Evolutionary conservation across 2,113 vertebrate genomes (phyloP).

Genomic region (Psilopsiagon aymara): DNA sequence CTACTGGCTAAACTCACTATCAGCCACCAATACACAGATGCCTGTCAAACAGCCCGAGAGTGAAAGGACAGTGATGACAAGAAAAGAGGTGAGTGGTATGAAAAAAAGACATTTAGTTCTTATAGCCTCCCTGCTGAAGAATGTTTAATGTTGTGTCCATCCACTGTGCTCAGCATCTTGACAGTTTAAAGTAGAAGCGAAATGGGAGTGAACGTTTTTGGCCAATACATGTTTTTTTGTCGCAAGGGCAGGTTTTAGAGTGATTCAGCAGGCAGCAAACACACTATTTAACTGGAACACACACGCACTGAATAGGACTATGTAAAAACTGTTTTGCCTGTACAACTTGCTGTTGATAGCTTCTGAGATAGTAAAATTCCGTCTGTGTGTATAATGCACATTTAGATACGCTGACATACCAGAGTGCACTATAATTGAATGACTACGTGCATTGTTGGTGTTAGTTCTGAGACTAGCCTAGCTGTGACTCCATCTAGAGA

Average conservation of each 20-base stretch:
- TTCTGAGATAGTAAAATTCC: background rate
- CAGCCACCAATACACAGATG: background rate
- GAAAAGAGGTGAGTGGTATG: background rate
- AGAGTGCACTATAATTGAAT: background rate
- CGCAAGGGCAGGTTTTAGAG: background rate
- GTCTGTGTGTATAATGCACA: background rate
- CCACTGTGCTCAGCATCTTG: background rate
- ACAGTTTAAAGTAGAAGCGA: background rate
- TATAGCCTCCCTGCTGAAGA: background rate
- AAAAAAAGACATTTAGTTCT: background rate
- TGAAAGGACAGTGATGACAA: background rate
- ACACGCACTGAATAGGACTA: background rate
- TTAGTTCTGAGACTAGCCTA: background rate
- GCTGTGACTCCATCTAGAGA: background rate
- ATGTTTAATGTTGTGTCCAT: background rate
- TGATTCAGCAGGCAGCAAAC: background rate
- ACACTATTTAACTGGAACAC: background rate
- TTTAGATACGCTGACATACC: background rate
- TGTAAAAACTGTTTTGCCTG: background rate
- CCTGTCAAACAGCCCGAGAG: background rate
- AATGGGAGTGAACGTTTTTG: background rate
- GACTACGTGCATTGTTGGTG: background rate
- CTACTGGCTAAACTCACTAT: background rate
- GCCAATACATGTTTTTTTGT: background rate
- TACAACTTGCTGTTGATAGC: background rate